Evolutionary conservation across 2,797 vertebrate species (phyloP).

Genomic region (Enteromius afrohamiltoni): DNA sequence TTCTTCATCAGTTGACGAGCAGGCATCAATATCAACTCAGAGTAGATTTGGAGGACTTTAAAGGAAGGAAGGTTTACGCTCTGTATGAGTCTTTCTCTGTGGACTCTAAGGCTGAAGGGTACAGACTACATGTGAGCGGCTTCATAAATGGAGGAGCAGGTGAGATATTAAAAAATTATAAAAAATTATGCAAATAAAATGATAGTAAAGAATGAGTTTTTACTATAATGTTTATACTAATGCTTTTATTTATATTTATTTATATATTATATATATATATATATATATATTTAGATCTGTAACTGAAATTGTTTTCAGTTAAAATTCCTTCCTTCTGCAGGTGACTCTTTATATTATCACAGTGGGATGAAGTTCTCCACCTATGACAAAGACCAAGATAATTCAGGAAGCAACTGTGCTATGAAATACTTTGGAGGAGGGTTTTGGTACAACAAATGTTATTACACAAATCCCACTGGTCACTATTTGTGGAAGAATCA

Average conservation of each 20-base stretch:
- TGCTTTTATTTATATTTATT: too few species aligned
- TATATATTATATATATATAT: too few species aligned
- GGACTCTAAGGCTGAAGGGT: background rate
- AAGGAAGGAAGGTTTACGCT: background rate
- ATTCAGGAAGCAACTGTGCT: fast-evolving
- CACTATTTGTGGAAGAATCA: background rate
- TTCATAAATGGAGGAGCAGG: background rate
- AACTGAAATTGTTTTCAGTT: too few species aligned
- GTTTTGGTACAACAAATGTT: background rate
- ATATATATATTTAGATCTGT: too few species aligned
- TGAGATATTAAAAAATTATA: too few species aligned
- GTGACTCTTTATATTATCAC: background rate
- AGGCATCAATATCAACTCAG: background rate
- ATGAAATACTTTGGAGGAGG: background rate
- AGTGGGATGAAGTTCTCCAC: background rate
- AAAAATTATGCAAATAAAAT: too few species aligned
- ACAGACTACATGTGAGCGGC: background rate
- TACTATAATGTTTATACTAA: too few species aligned
- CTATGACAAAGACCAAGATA: background rate
- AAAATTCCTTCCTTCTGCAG: background rate
- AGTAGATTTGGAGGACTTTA: background rate
- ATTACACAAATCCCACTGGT: background rate
- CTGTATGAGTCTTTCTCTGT: background rate
- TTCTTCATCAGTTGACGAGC: background rate
- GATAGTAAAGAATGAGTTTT: too few species aligned